Evolutionary conservation across 1,140 invertebrate genomes (phyloP), one percentile per base, ranked within the genome.

Genomic region (Lepidurus arcticus): DNA sequence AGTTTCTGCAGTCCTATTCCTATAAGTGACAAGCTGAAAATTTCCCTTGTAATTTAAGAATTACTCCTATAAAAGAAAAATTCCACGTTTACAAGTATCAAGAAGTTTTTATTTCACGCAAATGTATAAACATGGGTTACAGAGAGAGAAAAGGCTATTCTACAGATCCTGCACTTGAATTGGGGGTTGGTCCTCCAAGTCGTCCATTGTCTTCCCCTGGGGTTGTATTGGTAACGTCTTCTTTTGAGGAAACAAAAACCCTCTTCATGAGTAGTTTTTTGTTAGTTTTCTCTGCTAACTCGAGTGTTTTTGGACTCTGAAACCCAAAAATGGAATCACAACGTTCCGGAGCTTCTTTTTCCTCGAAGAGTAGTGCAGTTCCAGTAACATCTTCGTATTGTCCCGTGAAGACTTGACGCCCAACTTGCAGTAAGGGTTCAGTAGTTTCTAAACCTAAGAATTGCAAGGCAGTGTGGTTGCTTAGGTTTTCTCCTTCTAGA

Each of bases 351-450:
- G 44, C 73, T 7, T 78, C 78, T 45, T 43, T 73, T 47, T 73
- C 78, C 26, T 73, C 44, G 16, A 78, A 78, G 16, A 78, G 43
- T n/a, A 78, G 42, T 74, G 74, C 78, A 2, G 78, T 78, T 74
- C 78, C 78, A 21, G 47, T 73, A 1, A 74, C 75, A 24, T 74
- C 73, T 24, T 74, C 43, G 43, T 74, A 78, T 74, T 78, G 44
- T 34, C 78, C 78, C 21, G 65, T 44, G 44, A 74, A 78, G 42
- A 78, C 73, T 34, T 78, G 78, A 75, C 75, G 74, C 47, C 78
- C 78, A 45, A 78, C 75, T 75, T 78, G 65, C 13, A 78, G 74
- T 16, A 78, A 47, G 42, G 78, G 78, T 75, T 78, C 78, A 21
- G 74, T 74, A 9, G 78, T 78, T 34, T 78, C 78, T n/a, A 78